Conservation (phyloP, 1,140 invertebrate species). For the Drosophila pseudoobscura region DNA sequence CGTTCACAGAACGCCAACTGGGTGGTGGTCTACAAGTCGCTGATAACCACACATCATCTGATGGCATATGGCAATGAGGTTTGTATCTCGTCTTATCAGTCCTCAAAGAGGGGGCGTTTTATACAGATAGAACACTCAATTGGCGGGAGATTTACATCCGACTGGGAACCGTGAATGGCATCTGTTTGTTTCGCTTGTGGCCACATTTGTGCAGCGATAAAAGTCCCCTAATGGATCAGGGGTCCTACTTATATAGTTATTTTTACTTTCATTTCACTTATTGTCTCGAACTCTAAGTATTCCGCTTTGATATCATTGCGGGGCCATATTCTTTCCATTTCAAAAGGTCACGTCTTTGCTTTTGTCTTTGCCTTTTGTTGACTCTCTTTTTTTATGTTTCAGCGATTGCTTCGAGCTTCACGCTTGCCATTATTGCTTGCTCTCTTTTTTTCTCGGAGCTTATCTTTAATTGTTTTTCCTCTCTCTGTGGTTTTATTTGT, state of each 20-base stretch:
- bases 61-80: slow-evolving; percentile 99
- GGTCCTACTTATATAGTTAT: not conserved
- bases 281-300: too few relatives aligned
- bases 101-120: slow-evolving; percentile 5
- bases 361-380: slow-evolving; percentile 28
- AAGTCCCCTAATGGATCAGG: too few relatives aligned
- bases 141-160: too few relatives aligned
- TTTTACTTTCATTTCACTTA: slow-evolving; percentile 36
- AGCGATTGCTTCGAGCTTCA: slow-evolving; percentile 7
- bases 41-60: slow-evolving; percentile 99
- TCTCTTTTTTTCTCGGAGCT: slow-evolving; percentile 9
- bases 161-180: too few relatives aligned
- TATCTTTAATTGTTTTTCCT: slow-evolving; percentile 25
- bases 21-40: slow-evolving; percentile 99
- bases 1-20: slow-evolving; percentile 98
- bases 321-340: not conserved
- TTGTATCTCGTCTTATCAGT: slow-evolving; percentile 73
- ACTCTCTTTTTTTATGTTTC: slow-evolving; percentile 28
- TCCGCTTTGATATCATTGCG: too few relatives aligned
- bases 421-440: not conserved
- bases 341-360: slow-evolving; percentile 35
- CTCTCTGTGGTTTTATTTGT: slow-evolving; percentile 13
- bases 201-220: too few relatives aligned
- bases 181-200: too few relatives aligned
- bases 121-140: too few relatives aligned